Conservation (phyloP, 1,140 invertebrate species). For the Agraylea sexmaculata region DNA sequence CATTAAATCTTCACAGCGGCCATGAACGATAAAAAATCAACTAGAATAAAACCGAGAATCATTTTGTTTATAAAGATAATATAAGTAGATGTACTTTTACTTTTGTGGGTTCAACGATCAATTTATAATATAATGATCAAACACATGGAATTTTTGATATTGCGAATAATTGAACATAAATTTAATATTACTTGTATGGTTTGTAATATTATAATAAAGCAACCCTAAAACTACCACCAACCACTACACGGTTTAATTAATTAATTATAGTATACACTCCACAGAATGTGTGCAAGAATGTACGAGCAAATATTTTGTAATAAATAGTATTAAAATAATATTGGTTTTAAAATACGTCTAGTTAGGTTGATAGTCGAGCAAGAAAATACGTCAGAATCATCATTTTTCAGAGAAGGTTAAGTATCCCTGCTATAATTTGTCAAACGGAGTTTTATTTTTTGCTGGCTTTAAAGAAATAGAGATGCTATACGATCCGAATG, state of each 20-base stretch:
- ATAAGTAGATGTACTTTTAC: conserved; percentile 15
- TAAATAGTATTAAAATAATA: no score
- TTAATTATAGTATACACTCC: no score
- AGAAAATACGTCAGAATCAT: no score
- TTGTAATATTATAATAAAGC: no score
- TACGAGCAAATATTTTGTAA: no score
- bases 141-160: conserved; percentile 1
- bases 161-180: background rate
- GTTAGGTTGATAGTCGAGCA: no score
- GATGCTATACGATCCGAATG: conserved; percentile 13
- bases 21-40: conserved; percentile 12
- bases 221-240: no score
- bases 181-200: background rate
- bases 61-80: conserved; percentile 12
- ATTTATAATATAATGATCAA: conserved; percentile 18
- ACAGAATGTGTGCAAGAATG: no score
- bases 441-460: conserved; percentile 5
- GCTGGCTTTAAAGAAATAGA: conserved; percentile 10
- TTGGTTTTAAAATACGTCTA: no score
- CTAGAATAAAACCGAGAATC: conserved; percentile 14
- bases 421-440: background rate
- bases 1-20: background rate
- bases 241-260: no score
- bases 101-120: conserved; percentile 12
- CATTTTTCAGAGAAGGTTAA: background rate